phyloP scores from a whole-genome alignment of 1,140 invertebrate species.

The Gryon sp. region DNA sequence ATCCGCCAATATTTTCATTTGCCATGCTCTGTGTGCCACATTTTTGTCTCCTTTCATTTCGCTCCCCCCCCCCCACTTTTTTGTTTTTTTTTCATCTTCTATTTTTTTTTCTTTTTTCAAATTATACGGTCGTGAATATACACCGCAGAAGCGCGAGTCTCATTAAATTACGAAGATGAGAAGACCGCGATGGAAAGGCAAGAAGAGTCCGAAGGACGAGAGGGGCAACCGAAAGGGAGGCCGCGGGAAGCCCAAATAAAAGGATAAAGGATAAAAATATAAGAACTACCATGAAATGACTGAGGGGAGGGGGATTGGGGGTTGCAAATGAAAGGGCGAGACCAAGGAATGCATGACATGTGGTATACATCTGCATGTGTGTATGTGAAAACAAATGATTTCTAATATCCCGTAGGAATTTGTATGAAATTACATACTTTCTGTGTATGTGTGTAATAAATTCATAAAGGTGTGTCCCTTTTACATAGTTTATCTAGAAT shows the following conservation, averaged over 20 bases:
- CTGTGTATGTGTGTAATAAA: conserved; percentile 32
- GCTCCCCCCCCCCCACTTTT: neutral
- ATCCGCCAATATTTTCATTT: conserved; percentile 37
- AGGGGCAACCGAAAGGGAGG: conserved; percentile 46
- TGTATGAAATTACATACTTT: conserved; percentile 10
- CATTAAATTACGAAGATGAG: conserved; percentile 69
- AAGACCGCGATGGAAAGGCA: conserved; percentile 40
- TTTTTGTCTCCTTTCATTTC: conserved; percentile 37
- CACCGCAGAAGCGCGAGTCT: conserved; percentile 67
- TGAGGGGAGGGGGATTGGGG: neutral
- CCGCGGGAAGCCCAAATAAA: conserved; percentile 50
- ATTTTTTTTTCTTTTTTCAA: conserved; percentile 24
- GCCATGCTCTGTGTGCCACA: neutral
- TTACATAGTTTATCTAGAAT: conserved; percentile 23
- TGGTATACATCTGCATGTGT: conserved; percentile 66
- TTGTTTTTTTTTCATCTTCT: neutral
- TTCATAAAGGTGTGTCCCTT: conserved; percentile 15
- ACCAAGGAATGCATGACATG: conserved; percentile 69
- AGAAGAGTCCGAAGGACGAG: conserved; percentile 47
- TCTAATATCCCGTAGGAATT: conserved; percentile 46
- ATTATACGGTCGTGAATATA: conserved; percentile 59
- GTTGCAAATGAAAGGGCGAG: conserved; percentile 56
- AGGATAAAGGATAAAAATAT: conserved; percentile 56
- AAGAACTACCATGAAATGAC: conserved; percentile 20
- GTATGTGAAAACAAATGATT: conserved; percentile 54